These are phyloP conservation scores for Luperina nickerlii DNA, from an alignment of 2,888 invertebrate genomes.

Conservation along the genomic window DNA sequence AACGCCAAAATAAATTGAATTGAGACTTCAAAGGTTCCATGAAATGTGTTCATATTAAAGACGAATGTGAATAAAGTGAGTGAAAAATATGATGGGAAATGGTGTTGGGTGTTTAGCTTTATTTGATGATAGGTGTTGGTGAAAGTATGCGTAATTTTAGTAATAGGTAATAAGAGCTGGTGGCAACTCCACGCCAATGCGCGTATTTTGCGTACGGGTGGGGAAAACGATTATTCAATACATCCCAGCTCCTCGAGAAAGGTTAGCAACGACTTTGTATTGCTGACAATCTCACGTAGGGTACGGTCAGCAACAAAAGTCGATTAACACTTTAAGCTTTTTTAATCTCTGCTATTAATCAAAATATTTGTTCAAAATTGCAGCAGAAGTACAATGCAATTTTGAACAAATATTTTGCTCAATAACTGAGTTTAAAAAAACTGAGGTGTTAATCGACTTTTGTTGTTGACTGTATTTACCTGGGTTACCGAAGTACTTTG, in stretches of 20 bases:
- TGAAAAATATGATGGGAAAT: slow-evolving; percentile 12
- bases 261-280: background rate
- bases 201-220: background rate
- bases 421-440: too few species aligned
- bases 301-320: too few species aligned
- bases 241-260: background rate
- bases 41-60: slow-evolving; percentile 24
- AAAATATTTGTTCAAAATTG: too few species aligned
- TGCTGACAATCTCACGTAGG: background rate
- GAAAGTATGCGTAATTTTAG: background rate
- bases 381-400: too few species aligned
- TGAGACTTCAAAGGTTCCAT: slow-evolving; percentile 26
- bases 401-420: too few species aligned
- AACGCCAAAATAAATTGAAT: slow-evolving; percentile 54
- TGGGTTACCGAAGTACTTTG: background rate
- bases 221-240: background rate
- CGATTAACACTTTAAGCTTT: too few species aligned
- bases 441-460: too few species aligned
- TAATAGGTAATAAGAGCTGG: background rate
- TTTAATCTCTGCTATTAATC: too few species aligned
- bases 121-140: background rate
- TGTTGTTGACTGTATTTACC: background rate
- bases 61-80: too few species aligned
- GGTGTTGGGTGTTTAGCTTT: background rate
- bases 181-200: background rate